Evolutionary conservation across 1,140 invertebrate genomes (phyloP).

Genomic region (Pseudomyrmex cubaensis): DNA sequence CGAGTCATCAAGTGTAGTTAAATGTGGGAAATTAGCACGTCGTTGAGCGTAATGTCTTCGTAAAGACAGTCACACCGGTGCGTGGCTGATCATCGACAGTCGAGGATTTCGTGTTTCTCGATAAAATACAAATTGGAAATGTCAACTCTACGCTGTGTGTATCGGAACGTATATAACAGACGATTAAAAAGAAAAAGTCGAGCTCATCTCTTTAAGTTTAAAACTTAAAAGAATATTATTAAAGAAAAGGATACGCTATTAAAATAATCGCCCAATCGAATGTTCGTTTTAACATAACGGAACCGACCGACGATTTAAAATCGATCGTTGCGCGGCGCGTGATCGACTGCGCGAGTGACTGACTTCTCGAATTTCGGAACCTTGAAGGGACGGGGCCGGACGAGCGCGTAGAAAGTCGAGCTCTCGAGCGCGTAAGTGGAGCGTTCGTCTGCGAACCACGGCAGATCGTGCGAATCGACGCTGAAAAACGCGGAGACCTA

Average conservation of each 20-base stretch:
- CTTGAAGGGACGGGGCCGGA: constrained; percentile 23
- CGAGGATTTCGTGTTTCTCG: not conserved
- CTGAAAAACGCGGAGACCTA: constrained; percentile 47
- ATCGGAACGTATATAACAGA: too few species aligned
- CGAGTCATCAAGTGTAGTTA: constrained; percentile 46
- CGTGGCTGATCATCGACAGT: not conserved
- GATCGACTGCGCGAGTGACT: not conserved
- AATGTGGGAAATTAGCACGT: constrained; percentile 36
- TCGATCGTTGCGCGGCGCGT: not conserved
- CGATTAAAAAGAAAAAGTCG: too few species aligned
- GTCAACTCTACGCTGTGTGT: too few species aligned
- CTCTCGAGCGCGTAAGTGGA: constrained; percentile 50
- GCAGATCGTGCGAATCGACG: constrained; percentile 48
- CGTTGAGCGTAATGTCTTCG: constrained; percentile 22
- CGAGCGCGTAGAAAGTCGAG: constrained; percentile 54
- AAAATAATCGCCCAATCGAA: not conserved
- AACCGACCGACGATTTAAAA: not conserved
- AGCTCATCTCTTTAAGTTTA: too few species aligned
- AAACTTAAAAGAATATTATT: too few species aligned
- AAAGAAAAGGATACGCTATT: too few species aligned
- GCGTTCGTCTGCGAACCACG: constrained; percentile 16
- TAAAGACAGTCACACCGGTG: constrained; percentile 24
- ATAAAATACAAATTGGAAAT: not conserved
- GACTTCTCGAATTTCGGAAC: constrained; percentile 47
- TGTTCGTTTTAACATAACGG: not conserved